Conservation (phyloP, 2,797 vertebrate genomes). For the Protosalanx chinensis region DNA sequence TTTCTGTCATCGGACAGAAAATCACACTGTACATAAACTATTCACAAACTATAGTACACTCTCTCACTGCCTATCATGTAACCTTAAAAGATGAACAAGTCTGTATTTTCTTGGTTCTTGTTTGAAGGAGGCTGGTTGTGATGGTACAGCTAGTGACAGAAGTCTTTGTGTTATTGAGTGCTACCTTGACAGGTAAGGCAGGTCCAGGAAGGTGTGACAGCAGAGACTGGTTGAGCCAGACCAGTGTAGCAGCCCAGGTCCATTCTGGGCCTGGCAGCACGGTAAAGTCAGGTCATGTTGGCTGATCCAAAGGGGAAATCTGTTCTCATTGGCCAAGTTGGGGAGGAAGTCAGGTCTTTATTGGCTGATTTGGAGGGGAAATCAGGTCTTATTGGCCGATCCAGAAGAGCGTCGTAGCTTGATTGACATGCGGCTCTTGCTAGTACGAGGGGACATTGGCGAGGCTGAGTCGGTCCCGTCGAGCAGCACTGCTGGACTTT, state of each 20-base stretch:
- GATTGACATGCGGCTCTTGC: conserved; percentile 99
- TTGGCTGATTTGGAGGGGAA: background rate
- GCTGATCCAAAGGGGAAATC: background rate
- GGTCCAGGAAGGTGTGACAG: background rate
- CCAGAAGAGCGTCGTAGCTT: conserved; percentile 96
- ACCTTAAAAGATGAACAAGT: conserved; percentile 9
- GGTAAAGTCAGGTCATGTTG: background rate
- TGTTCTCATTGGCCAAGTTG: background rate
- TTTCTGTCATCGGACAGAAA: conserved; percentile 22
- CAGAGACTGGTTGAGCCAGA: background rate
- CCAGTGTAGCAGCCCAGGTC: background rate
- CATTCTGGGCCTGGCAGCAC: background rate
- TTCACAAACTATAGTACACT: conserved; percentile 28
- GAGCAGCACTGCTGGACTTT: conserved; percentile 77
- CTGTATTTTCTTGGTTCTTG: conserved; percentile 2
- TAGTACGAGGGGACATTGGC: conserved; percentile 96
- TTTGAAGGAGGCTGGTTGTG: background rate
- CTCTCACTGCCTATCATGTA: conserved; percentile 18
- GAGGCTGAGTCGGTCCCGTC: conserved; percentile 90
- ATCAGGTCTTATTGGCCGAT: conserved; percentile 94
- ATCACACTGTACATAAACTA: conserved; percentile 2
- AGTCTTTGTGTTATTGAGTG: background rate
- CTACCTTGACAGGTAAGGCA: background rate
- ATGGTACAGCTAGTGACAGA: background rate
- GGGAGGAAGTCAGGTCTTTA: conserved; percentile 1